Conservation (phyloP, 1,140 invertebrate genomes). For the Bradysia coprophila region DNA sequence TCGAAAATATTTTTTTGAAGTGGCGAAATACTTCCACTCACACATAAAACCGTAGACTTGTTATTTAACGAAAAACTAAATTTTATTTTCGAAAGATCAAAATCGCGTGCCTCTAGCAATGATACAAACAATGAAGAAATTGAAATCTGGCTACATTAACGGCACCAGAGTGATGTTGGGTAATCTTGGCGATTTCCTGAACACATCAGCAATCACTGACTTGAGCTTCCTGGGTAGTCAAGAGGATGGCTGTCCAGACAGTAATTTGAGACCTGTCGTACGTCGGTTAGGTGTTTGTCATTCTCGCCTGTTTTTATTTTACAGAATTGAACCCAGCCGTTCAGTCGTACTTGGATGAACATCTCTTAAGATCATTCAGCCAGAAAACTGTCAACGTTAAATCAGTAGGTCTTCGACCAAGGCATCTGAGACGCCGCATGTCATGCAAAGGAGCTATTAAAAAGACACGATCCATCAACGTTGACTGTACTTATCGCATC, state of each 20-base stretch:
- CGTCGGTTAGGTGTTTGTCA: too few relatives aligned
- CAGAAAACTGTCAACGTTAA: constrained; percentile 46
- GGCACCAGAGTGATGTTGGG: constrained; percentile 90
- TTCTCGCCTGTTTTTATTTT: constrained; percentile 7
- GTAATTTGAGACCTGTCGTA: too few relatives aligned
- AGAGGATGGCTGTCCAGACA: constrained; percentile 77
- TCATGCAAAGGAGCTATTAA: constrained; percentile 73
- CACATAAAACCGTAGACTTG: too few relatives aligned
- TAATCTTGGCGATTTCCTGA: constrained; percentile 78
- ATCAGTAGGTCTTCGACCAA: constrained; percentile 27
- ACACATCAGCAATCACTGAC: constrained; percentile 90
- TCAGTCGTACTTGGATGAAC: constrained; percentile 71
- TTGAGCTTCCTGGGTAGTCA: constrained; percentile 84
- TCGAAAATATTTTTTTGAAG: too few relatives aligned
- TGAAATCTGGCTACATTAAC: constrained; percentile 97
- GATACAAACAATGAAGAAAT: constrained; percentile 94
- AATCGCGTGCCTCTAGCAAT: constrained; percentile 82
- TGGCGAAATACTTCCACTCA: too few relatives aligned
- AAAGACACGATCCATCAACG: constrained; percentile 69
- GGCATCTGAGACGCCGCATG: constrained; percentile 45
- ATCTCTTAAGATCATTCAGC: constrained; percentile 60
- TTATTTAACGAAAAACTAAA: too few relatives aligned
- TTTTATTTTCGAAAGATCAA: constrained; percentile 46
- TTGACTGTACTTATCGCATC: constrained; percentile 39
- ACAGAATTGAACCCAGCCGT: constrained; percentile 61